Evolutionary conservation across 2,113 vertebrate species (phyloP).

Genomic region (Serinus canaria): DNA sequence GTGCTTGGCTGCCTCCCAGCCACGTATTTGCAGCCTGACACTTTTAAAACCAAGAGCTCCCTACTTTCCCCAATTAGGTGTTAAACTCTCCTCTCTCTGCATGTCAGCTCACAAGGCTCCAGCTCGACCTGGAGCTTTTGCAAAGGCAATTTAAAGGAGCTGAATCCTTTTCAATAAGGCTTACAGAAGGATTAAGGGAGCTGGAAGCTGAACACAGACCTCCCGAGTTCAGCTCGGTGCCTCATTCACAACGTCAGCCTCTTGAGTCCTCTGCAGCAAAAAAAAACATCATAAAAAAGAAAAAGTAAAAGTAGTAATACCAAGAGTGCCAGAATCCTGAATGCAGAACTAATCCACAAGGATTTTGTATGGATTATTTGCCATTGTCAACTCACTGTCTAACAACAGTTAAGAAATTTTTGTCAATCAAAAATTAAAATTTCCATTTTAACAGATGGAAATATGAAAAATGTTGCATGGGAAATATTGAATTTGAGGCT

Average conservation of each 20-base stretch:
- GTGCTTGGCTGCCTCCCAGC: background rate
- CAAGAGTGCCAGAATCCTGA: background rate
- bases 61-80: background rate
- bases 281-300: background rate
- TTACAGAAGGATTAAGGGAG: background rate
- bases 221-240: accelerated
- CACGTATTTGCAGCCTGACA: accelerated
- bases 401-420: background rate
- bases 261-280: background rate
- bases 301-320: background rate
- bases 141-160: background rate
- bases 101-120: background rate
- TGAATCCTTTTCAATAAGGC: background rate
- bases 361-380: background rate
- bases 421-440: background rate
- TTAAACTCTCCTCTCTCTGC: background rate
- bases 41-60: background rate
- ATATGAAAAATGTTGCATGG: background rate
- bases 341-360: background rate
- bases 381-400: background rate
- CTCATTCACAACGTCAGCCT: background rate
- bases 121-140: background rate
- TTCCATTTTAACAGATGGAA: background rate
- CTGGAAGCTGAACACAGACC: background rate
- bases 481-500: background rate